Percentiles rank a stretch among this genome's conserved stretches.
Evolutionary conservation across 2,113 vertebrate species (phyloP).

Genomic region (Myotis davidii): DNA sequence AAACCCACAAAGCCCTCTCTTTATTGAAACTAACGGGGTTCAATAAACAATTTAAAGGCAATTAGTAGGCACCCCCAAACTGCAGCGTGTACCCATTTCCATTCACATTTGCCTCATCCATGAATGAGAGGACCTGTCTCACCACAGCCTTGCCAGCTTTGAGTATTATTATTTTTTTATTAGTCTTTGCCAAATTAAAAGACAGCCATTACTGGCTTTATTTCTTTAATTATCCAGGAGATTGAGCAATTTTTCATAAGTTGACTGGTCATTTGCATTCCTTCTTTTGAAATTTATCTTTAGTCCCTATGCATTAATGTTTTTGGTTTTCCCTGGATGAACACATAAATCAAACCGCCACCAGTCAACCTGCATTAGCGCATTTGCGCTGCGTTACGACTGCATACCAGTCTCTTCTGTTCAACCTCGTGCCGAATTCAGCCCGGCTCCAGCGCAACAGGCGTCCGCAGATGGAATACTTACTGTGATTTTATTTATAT

Average conservation of each 20-base stretch:
- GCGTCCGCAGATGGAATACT: background rate
- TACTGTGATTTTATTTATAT: background rate
- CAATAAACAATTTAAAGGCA: background rate
- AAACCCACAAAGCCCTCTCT: background rate
- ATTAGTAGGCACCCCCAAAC: background rate
- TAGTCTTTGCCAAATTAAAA: conserved; percentile 46
- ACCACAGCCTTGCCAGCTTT: conserved; percentile 22
- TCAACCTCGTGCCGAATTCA: background rate
- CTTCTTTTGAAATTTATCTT: conserved; percentile 52
- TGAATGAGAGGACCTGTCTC: background rate
- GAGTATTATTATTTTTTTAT: conserved; percentile 44
- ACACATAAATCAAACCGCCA: conserved; percentile 8
- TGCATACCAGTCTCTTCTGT: background rate
- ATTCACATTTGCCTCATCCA: background rate
- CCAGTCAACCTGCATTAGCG: background rate
- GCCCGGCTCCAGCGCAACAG: background rate
- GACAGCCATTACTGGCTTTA: conserved; percentile 44
- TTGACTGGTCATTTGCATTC: conserved; percentile 55
- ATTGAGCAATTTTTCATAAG: conserved; percentile 47
- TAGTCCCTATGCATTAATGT: conserved; percentile 20
- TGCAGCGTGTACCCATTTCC: background rate
- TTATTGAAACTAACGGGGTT: background rate
- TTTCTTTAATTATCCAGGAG: conserved; percentile 60
- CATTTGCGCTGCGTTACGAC: background rate
- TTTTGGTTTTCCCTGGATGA: conserved; percentile 30